Evolutionary conservation across 2,888 invertebrate species (phyloP), one percentile per base, ranked within the genome.

Genomic region (Rhynchonema sp.): DNA sequence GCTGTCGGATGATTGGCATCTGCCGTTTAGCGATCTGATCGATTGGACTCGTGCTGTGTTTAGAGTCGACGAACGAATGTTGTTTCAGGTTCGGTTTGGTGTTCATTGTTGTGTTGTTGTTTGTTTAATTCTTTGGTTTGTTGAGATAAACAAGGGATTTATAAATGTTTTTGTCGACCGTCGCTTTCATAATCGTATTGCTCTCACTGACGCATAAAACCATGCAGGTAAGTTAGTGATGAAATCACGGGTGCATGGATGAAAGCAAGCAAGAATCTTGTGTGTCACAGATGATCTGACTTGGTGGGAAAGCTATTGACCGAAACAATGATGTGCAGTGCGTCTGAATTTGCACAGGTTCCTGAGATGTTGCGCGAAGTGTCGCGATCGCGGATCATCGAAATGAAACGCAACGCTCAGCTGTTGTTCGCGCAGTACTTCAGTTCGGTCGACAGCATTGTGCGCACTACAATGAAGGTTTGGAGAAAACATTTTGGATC

Each of bases 1-100:
- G 67, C 80, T 98, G 64, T 91, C 92, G 71, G 96, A 99, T 77
- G 86, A 87, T 63, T 96, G 94, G 94, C 83, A 85, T 61, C 80
- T 96, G 69, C 96, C 96, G 62, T 96, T 96, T 78, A 84, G 87
- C 65, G 89, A 94, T 75, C 85, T 89, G 67, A 87, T 99, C 68
- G 91, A 98, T 78, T 99, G 98, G 98, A 84, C 83, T 67, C 84
- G 86, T 73, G 89, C 92, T 64, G 89, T 86, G 63, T 82, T 98
- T 71, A 86, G 86, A 83, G 88, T 85, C 53, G 92, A 94, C 75
- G 96, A 96, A 66, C 66, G 74, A 29, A 81, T 88, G 59, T 79
- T 92, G 64, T 79, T 92, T 68, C 88, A 88, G 82, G 87, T 86
- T 62, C 20, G 17, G n/a, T 28, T 3, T 46, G 1, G 2, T 46